phyloP scores from a whole-genome alignment of 2,888 invertebrate genomes.

The Plusia festucae region DNA sequence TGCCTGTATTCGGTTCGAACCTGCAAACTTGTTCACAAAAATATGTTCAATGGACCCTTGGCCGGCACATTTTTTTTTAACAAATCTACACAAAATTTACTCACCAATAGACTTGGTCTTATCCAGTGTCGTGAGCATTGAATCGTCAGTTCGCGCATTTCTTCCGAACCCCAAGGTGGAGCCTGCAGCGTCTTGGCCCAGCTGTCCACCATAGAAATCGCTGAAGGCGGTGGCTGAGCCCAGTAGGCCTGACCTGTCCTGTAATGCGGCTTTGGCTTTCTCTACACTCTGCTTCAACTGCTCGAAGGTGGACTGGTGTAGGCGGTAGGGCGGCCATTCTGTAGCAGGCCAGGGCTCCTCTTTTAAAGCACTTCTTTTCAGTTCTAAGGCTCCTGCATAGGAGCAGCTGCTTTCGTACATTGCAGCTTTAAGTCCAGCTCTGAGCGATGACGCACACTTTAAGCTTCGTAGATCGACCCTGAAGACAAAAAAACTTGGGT shows the following conservation, averaged over 20 bases:
- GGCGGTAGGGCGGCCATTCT: conserved; percentile 94
- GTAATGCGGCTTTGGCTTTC: conserved; percentile 96
- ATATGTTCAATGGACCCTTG: too few relatives aligned
- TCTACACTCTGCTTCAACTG: conserved; percentile 97
- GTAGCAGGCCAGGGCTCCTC: conserved; percentile 90
- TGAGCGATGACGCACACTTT: conserved; percentile 82
- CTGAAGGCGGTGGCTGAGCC: conserved; percentile 93
- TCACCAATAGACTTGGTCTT: conserved; percentile 84
- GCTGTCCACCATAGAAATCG: conserved; percentile 90
- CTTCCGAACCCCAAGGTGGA: conserved; percentile 80
- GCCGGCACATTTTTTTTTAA: too few relatives aligned
- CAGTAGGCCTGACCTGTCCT: conserved; percentile 92
- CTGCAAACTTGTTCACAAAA: too few relatives aligned
- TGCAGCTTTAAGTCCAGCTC: conserved; percentile 84
- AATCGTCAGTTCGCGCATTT: conserved; percentile 78
- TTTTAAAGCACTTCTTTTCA: conserved; percentile 91
- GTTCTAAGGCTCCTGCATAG: conserved; percentile 95
- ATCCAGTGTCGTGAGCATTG: conserved; percentile 83
- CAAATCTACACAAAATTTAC: conserved; percentile 44
- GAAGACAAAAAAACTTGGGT: conserved; percentile 33
- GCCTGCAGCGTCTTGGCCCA: conserved; percentile 79
- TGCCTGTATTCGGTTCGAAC: too few relatives aligned
- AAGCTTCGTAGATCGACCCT: conserved; percentile 83
- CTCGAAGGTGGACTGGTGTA: conserved; percentile 96
- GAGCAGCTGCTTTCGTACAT: conserved; percentile 99